Conservation (phyloP, 2,797 vertebrate species). For the Xerus rutilus region DNA sequence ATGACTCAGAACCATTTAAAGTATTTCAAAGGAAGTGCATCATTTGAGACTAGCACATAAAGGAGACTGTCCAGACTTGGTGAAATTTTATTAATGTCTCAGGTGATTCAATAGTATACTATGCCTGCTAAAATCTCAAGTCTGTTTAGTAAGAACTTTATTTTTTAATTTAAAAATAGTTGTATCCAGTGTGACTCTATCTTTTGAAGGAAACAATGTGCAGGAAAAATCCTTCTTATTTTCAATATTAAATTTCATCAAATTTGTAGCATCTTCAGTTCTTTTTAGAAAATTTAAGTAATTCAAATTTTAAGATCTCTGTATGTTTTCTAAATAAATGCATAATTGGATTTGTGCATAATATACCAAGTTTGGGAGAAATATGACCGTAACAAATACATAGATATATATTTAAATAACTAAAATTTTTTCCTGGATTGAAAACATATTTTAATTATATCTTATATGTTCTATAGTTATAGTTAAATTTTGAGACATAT, state of each 20-base stretch:
- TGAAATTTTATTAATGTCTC: conserved; percentile 37
- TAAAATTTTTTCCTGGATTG: not conserved
- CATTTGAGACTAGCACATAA: conserved; percentile 11
- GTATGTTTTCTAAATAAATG: not conserved
- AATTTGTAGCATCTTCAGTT: not conserved
- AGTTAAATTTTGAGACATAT: not conserved
- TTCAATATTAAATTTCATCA: conserved; percentile 43
- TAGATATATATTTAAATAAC: not conserved
- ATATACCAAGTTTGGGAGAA: not conserved
- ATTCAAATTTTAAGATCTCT: not conserved
- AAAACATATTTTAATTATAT: not conserved
- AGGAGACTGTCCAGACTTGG: not conserved
- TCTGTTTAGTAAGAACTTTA: not conserved
- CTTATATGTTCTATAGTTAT: not conserved
- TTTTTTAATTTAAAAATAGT: conserved; percentile 51
- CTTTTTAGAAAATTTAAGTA: not conserved
- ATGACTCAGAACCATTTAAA: not conserved
- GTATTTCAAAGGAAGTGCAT: not conserved
- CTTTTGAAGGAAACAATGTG: not conserved
- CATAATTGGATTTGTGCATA: not conserved
- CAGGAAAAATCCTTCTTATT: not conserved
- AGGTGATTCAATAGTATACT: not conserved
- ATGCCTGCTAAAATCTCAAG: not conserved
- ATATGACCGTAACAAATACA: not conserved
- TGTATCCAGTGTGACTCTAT: not conserved